A percentile compares a stretch with the other conserved stretches of the same genome.
Conservation (phyloP, 2,888 invertebrate genomes). For the Rhingia campestris region DNA sequence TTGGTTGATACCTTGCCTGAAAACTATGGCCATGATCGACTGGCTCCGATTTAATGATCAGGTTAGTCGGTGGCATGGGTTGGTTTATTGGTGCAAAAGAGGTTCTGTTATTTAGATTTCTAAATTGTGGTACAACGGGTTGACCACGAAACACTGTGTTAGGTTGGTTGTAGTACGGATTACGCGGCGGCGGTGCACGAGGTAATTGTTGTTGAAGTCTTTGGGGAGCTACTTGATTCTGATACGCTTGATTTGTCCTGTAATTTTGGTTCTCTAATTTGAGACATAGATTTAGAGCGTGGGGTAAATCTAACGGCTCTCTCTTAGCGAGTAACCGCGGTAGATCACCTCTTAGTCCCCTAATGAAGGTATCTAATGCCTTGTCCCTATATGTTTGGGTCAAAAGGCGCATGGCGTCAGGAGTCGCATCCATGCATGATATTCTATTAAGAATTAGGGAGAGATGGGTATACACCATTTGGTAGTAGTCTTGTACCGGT, state of each 20-base stretch:
- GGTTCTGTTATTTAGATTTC: neutral
- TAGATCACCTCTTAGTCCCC: slow-evolving; percentile 44
- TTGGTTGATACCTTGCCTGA: slow-evolving; percentile 6
- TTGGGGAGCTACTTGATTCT: neutral
- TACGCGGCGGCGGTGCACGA: slow-evolving; percentile 3
- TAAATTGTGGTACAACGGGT: slow-evolving; percentile 7
- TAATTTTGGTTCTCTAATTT: slow-evolving; percentile 17
- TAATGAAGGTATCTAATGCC: neutral
- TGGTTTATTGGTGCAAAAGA: neutral
- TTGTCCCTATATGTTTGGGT: slow-evolving; percentile 57
- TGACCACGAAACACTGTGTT: neutral
- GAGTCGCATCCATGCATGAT: neutral
- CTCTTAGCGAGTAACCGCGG: slow-evolving; percentile 38
- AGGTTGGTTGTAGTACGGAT: slow-evolving; percentile 4
- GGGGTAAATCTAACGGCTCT: slow-evolving; percentile 10
- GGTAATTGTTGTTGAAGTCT: neutral
- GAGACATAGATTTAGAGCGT: slow-evolving; percentile 6
- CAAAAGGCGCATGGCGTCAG: slow-evolving; percentile 42
- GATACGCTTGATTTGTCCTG: neutral
- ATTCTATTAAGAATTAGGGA: neutral
- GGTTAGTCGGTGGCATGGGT: neutral
- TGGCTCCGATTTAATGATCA: slow-evolving; percentile 6
- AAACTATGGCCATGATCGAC: slow-evolving; percentile 13
- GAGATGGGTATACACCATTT: neutral
- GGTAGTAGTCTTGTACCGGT: neutral